Evolutionary conservation across 2,797 vertebrate species (phyloP).

Genomic region (Danio albolineatus): DNA sequence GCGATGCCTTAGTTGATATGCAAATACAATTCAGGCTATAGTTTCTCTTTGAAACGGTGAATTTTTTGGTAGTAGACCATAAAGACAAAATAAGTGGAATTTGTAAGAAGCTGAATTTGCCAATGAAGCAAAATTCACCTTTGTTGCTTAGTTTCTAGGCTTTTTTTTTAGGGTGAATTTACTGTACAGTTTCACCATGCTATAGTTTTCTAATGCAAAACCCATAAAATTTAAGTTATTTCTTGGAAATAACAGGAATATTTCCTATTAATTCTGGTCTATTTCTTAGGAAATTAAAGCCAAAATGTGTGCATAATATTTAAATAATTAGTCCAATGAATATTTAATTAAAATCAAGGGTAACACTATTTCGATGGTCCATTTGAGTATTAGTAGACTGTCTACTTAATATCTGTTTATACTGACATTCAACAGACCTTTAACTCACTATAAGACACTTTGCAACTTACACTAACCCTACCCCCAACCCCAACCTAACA

Average conservation of each 20-base stretch:
- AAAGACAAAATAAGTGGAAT: background rate
- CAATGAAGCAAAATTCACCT: background rate
- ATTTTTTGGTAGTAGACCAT: background rate
- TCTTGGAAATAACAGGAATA: background rate
- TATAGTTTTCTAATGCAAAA: too few relatives aligned
- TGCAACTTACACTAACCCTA: too few relatives aligned
- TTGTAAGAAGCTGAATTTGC: conserved; percentile 7
- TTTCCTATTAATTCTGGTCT: background rate
- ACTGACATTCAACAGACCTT: too few relatives aligned
- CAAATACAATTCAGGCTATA: conserved; percentile 20
- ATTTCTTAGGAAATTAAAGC: background rate
- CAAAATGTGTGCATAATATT: background rate
- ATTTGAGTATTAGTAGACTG: too few relatives aligned
- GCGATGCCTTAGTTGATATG: conserved; percentile 12
- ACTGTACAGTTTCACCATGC: background rate
- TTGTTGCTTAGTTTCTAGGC: background rate
- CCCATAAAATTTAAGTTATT: background rate
- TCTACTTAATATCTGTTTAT: too few relatives aligned
- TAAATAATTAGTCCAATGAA: background rate
- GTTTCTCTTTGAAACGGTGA: background rate
- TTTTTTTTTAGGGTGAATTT: background rate
- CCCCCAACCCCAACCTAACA: too few relatives aligned
- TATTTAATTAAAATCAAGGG: background rate
- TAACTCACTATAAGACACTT: too few relatives aligned
- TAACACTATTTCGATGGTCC: too few relatives aligned